Evolutionary conservation across 2,797 vertebrate genomes (phyloP).

Genomic region (Todus mexicanus): DNA sequence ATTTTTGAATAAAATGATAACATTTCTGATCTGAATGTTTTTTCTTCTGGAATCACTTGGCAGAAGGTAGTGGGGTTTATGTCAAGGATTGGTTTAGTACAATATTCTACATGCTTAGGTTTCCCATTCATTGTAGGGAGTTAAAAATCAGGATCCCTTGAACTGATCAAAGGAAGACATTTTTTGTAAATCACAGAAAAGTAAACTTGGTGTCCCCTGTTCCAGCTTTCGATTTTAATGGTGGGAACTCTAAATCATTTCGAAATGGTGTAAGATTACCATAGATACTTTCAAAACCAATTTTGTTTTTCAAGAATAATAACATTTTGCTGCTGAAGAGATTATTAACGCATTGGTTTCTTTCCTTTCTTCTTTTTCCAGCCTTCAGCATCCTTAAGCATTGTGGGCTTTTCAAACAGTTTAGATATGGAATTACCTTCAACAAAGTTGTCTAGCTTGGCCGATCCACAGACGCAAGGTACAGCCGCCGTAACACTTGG

Average conservation of each 20-base stretch:
- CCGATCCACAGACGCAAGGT: slow-evolving; percentile 53
- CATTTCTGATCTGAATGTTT: background rate
- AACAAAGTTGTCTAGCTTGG: slow-evolving; percentile 32
- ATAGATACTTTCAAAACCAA: background rate
- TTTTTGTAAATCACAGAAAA: background rate
- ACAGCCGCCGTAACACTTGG: slow-evolving; percentile 23
- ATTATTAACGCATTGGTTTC: background rate
- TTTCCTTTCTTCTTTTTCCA: slow-evolving; percentile 59
- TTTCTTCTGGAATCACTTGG: background rate
- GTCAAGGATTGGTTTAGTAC: background rate
- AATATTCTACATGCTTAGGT: background rate
- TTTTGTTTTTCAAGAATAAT: too few species aligned
- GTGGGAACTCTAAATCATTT: background rate
- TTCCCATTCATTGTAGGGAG: background rate
- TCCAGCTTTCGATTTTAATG: background rate
- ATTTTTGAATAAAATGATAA: background rate
- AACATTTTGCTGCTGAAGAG: background rate
- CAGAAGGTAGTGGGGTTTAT: background rate
- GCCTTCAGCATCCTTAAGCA: slow-evolving; percentile 77
- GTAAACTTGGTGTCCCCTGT: background rate
- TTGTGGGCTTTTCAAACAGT: slow-evolving; percentile 65
- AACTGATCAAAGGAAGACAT: background rate
- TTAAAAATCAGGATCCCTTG: background rate
- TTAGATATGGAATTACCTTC: slow-evolving; percentile 76
- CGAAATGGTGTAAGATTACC: background rate